Percentiles rank a stretch among this genome's conserved stretches.
phyloP scores from a whole-genome alignment of 2,113 vertebrate species.

The Aptenodytes forsteri region DNA sequence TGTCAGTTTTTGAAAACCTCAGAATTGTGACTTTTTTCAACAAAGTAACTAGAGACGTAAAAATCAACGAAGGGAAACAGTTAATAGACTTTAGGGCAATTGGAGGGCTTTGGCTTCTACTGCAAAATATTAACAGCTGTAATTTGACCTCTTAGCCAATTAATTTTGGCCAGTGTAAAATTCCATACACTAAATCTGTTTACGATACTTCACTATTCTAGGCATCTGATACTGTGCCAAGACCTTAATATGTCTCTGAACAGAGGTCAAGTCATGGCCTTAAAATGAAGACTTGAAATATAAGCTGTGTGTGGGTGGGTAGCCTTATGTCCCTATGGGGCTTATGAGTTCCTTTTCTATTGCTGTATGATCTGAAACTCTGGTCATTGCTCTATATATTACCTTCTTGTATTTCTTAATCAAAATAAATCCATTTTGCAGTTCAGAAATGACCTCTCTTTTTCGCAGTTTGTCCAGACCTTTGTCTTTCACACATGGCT shows the following conservation, averaged over 20 bases:
- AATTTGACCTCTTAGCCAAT: constrained; percentile 72
- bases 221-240: constrained; percentile 70
- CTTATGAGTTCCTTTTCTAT: constrained; percentile 58
- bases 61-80: constrained; percentile 11
- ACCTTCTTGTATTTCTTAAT: constrained; percentile 64
- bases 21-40: not conserved
- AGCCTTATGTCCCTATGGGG: constrained; percentile 53
- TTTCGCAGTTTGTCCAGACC: not conserved
- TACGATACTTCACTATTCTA: constrained; percentile 72
- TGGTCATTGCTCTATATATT: constrained; percentile 45
- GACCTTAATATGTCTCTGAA: constrained; percentile 64
- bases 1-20: constrained; percentile 4
- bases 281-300: constrained; percentile 71
- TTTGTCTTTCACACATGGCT: not conserved
- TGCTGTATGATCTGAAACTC: constrained; percentile 53
- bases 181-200: constrained; percentile 72
- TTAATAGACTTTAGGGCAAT: constrained; percentile 49
- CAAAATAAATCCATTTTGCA: constrained; percentile 51
- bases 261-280: constrained; percentile 62
- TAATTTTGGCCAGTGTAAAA: constrained; percentile 76
- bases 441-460: not conserved
- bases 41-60: not conserved
- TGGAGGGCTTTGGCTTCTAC: constrained; percentile 36
- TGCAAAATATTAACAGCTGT: constrained; percentile 65
- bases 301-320: constrained; percentile 60